Percentiles rank a stretch among this genome's conserved stretches.
Evolutionary conservation across 2,888 invertebrate species (phyloP).

Genomic region (Vandiemenella viatica): DNA sequence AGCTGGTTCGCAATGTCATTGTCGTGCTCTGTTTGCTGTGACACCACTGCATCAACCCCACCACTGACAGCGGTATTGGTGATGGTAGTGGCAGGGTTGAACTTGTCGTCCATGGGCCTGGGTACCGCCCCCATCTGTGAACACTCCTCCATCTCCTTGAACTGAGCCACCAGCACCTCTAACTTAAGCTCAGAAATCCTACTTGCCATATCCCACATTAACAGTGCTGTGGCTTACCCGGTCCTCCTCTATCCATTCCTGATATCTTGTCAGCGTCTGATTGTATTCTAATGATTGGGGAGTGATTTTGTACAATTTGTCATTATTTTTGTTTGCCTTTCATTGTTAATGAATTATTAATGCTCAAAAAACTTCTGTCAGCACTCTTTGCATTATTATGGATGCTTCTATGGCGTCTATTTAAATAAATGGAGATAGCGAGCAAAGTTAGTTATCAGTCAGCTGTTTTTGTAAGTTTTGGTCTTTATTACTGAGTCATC

Average conservation of each 20-base stretch:
- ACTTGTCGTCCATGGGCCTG: conserved; percentile 8
- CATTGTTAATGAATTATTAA: no score
- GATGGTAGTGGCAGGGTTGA: conserved; percentile 17
- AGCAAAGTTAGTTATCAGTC: no score
- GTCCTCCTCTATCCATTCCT: conserved; percentile 1
- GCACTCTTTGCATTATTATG: no score
- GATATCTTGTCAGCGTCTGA: background rate
- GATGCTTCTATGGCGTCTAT: no score
- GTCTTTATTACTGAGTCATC: no score
- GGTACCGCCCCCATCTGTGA: conserved; percentile 35
- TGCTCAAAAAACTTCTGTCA: no score
- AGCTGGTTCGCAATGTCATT: conserved; percentile 4
- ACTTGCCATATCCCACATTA: conserved; percentile 74
- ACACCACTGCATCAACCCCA: conserved; percentile 17
- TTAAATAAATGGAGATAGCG: no score
- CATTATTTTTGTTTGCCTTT: no score
- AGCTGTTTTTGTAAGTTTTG: no score
- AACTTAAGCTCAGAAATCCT: conserved; percentile 97
- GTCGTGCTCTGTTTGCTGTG: conserved; percentile 6
- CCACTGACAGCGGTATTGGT: no score
- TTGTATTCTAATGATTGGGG: no score
- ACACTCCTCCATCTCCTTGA: conserved; percentile 85
- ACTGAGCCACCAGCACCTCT: conserved; percentile 93
- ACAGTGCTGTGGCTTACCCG: conserved; percentile 1
- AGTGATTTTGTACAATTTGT: no score